These are phyloP conservation scores for Fregata magnificens DNA, from an alignment of 2,113 vertebrate genomes.

Conservation along the genomic window DNA sequence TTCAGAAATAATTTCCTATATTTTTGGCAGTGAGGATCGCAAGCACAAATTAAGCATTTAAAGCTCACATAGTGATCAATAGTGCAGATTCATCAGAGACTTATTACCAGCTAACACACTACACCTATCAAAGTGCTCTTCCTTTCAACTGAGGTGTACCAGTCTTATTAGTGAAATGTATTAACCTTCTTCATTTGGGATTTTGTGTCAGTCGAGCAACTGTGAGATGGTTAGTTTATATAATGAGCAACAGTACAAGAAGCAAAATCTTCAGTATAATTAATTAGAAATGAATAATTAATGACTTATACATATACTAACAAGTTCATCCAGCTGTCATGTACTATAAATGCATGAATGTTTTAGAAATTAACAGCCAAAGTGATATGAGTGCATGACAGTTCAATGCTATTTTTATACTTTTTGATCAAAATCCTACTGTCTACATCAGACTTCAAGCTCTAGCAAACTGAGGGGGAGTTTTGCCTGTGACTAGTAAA, in stretches of 20 bases:
- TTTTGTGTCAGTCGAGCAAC: background rate
- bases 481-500: background rate
- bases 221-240: background rate
- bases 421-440: background rate
- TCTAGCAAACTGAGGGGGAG: background rate
- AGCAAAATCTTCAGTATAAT: slow-evolving; percentile 31
- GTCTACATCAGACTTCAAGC: background rate
- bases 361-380: background rate
- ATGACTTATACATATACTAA: background rate
- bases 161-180: background rate
- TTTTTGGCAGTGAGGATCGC: background rate
- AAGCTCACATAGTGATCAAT: background rate
- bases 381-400: background rate
- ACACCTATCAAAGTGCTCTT: background rate
- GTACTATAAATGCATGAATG: background rate
- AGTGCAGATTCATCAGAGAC: background rate
- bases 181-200: background rate
- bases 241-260: background rate
- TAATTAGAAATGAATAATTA: slow-evolving; percentile 46
- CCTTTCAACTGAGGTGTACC: background rate
- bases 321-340: background rate
- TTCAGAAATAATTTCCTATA: background rate
- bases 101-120: background rate
- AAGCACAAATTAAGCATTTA: background rate
- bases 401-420: background rate